Evolutionary conservation across 2,888 invertebrate species (phyloP).

Genomic region (Ceraclea dissimilis): DNA sequence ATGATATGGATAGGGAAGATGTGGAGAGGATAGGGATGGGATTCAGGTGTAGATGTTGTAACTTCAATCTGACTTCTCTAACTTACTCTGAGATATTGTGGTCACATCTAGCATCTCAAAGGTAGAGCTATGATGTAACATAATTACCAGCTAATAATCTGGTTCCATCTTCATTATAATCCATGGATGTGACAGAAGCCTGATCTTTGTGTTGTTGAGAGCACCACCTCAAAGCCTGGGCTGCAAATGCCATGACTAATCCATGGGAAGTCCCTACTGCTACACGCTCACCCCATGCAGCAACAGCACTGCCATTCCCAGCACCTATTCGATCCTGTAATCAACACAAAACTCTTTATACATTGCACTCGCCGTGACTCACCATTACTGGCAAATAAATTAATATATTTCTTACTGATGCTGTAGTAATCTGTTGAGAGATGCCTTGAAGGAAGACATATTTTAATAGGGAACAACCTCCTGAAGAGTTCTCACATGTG

Average conservation of each 20-base stretch:
- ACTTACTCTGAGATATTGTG: too few relatives aligned
- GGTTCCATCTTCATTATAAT: conserved; percentile 81
- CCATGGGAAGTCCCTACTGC: conserved; percentile 95
- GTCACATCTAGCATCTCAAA: too few relatives aligned
- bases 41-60: too few relatives aligned
- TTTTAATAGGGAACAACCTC: conserved; percentile 59
- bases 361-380: background rate
- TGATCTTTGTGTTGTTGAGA: conserved; percentile 60
- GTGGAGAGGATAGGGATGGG: too few relatives aligned
- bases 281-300: conserved; percentile 67
- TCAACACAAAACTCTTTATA: too few relatives aligned
- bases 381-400: too few relatives aligned
- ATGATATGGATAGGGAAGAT: too few relatives aligned
- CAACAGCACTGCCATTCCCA: conserved; percentile 79
- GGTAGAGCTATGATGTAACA: too few relatives aligned
- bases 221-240: conserved; percentile 87
- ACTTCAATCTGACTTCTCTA: too few relatives aligned
- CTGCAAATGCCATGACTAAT: conserved; percentile 79
- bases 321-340: conserved; percentile 79
- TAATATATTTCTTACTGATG: conserved; percentile 53
- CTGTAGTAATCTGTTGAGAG: conserved; percentile 80
- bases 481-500: conserved; percentile 34
- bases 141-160: conserved; percentile 71
- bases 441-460: conserved; percentile 81
- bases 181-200: conserved; percentile 74